A percentile compares a stretch with the other conserved stretches of the same genome.
Conservation (phyloP, 1,140 invertebrate genomes). For the Scaptomyza graminum region DNA sequence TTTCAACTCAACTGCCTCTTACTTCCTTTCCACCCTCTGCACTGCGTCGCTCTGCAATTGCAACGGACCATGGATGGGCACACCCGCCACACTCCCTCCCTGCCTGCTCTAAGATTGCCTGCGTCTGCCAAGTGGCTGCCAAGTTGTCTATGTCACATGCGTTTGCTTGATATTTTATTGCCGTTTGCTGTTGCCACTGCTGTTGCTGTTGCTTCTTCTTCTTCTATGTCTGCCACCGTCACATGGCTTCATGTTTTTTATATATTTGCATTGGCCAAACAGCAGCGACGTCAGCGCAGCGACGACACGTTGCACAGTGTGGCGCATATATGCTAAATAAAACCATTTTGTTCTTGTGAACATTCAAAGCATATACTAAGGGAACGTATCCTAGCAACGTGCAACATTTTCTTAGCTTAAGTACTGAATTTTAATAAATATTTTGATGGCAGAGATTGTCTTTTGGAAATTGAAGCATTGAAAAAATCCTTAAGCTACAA, state of each 20-base stretch:
- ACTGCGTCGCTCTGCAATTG: slow-evolving; percentile 57
- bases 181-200: slow-evolving; percentile 15
- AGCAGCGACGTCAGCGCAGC: slow-evolving; percentile 35
- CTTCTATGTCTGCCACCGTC: slow-evolving; percentile 17
- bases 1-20: slow-evolving; percentile 53
- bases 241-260: slow-evolving; percentile 47
- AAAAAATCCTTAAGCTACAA: no score
- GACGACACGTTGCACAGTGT: slow-evolving; percentile 24
- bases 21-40: neutral
- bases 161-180: slow-evolving; percentile 52
- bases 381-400: no score
- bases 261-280: slow-evolving; percentile 66
- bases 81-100: neutral
- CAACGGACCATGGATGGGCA: slow-evolving; percentile 41
- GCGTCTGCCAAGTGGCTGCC: slow-evolving; percentile 36
- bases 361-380: neutral
- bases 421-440: no score
- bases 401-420: no score
- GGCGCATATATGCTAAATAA: neutral
- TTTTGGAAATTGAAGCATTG: no score
- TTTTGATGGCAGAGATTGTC: no score
- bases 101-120: neutral
- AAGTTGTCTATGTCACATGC: slow-evolving; percentile 74
- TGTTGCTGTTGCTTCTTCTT: slow-evolving; percentile 6
- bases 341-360: neutral